phyloP scores from a whole-genome alignment of 2,888 invertebrate species.

The Protophormia terraenovae region DNA sequence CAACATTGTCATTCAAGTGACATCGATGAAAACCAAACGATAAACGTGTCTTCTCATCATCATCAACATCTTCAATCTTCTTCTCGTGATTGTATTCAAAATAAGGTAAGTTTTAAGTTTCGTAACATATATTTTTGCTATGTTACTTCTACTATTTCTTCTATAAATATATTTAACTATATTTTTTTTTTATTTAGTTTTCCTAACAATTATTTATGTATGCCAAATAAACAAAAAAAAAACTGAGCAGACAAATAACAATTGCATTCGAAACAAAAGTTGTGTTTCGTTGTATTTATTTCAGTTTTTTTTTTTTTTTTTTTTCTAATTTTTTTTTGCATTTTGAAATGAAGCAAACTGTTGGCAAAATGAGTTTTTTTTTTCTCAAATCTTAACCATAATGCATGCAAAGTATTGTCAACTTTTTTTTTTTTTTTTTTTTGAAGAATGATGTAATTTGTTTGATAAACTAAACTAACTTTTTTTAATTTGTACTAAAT shows the following conservation, averaged over 20 bases:
- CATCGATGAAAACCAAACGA: slow-evolving; percentile 63
- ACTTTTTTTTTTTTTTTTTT: slow-evolving; percentile 54
- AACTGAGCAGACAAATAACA: slow-evolving; percentile 45
- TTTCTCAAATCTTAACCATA: slow-evolving; percentile 8
- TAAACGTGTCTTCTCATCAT: slow-evolving; percentile 62
- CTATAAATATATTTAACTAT: slow-evolving; percentile 25
- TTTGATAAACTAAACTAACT: slow-evolving; percentile 57
- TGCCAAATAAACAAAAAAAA: slow-evolving; percentile 39
- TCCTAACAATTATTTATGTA: slow-evolving; percentile 58
- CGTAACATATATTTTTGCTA: slow-evolving; percentile 65
- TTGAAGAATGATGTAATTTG: slow-evolving; percentile 75
- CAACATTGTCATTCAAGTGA: slow-evolving; percentile 53
- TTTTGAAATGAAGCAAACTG: slow-evolving; percentile 49
- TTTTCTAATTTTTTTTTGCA: slow-evolving; percentile 33
- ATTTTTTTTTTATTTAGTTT: slow-evolving; percentile 30
- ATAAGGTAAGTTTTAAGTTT: slow-evolving; percentile 74
- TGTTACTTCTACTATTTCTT: slow-evolving; percentile 39
- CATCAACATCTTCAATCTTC: slow-evolving; percentile 66
- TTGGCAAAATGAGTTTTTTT: slow-evolving; percentile 50
- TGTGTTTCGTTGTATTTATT: slow-evolving; percentile 26
- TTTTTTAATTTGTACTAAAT: slow-evolving; percentile 28
- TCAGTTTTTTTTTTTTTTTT: neutral
- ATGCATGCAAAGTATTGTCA: slow-evolving; percentile 64
- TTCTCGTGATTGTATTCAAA: slow-evolving; percentile 76
- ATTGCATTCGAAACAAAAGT: slow-evolving; percentile 43